These are phyloP conservation scores for Andrena dorsata DNA, from an alignment of 2,888 invertebrate species.

Conservation along the genomic window DNA sequence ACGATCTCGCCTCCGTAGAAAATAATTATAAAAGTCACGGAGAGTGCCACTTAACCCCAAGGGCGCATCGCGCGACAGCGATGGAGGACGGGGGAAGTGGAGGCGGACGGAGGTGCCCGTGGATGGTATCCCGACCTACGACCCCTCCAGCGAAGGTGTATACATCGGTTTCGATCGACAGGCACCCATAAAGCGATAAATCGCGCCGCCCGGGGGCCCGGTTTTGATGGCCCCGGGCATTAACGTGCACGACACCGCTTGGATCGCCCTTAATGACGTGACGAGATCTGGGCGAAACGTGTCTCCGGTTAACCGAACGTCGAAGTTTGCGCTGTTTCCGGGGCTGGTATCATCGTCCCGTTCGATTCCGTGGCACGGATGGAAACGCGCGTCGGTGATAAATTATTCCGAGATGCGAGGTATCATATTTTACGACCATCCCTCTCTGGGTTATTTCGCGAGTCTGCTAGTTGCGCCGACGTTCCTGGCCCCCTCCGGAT, in stretches of 20 bases:
- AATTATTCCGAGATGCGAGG: slow-evolving; percentile 58
- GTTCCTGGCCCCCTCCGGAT: neutral
- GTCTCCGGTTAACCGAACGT: slow-evolving; percentile 70
- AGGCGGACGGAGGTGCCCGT: neutral
- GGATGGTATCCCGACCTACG: slow-evolving; percentile 51
- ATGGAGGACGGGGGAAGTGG: neutral
- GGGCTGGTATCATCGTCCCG: slow-evolving; percentile 1
- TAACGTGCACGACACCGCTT: slow-evolving; percentile 47
- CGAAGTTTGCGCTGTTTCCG: slow-evolving; percentile 44
- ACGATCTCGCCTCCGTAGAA: slow-evolving; percentile 74
- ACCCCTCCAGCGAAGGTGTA: slow-evolving; percentile 43
- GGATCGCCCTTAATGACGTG: slow-evolving; percentile 76
- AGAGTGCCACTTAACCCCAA: slow-evolving; percentile 83
- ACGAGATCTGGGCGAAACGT: slow-evolving; percentile 68
- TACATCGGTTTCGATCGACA: slow-evolving; percentile 66
- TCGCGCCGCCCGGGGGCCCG: slow-evolving; percentile 69
- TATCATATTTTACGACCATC: slow-evolving; percentile 57
- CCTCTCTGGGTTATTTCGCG: slow-evolving; percentile 30
- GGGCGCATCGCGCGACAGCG: slow-evolving; percentile 74
- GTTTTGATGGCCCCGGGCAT: slow-evolving; percentile 38
- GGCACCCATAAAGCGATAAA: slow-evolving; percentile 81
- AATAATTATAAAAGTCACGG: slow-evolving; percentile 78
- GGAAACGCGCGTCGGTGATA: slow-evolving; percentile 57
- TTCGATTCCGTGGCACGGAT: slow-evolving; percentile 44
- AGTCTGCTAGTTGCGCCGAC: neutral